Base-by-base conservation (phyloP, 2,797 vertebrate species). In the Sebastes vulpes region DNA sequence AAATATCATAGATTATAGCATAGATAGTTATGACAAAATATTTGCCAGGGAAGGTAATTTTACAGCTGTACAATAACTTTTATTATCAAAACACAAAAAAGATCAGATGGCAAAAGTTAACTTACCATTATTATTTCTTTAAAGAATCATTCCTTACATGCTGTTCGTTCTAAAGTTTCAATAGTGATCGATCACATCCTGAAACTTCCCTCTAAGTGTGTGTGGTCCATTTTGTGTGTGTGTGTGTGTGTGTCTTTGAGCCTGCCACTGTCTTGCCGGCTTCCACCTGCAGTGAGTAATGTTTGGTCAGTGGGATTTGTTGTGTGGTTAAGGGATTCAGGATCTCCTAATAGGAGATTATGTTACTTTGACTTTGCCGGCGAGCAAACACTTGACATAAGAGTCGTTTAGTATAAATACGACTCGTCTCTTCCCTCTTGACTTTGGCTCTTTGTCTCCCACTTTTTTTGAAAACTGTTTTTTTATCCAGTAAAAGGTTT, bases 251-350 rank as follows among this genome's bases (percentile, higher is more conserved):
- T 79, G 65, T 65, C 57, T 72, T 35, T 60, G 56, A 77, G 57
- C 50, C 65, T 29, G 58, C 74, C 23, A n/a, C 70, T 58, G 79
- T 83, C 81, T 76, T 81, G 69, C 84, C 54, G 38, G 77, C 58
- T 74, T 86, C 60, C 70, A 76, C 82, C 79, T 86, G 61, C 66
- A 79, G 72, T 75, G 58, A 78, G 75, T 82, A 58, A 88, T 92
- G 93, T 93, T 90, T 94, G 93, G 90, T 94, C 91, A 84, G 74
- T 83, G 90, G 89, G 91, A 91, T 93, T 73, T 75, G 64, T 64
- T 72, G 69, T 59, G 71, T 85, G 80, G 57, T 61, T 86, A 32
- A 74, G 38, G 63, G 89, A 81, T 79, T 78, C 58, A 9, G 50
- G 81, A 20, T 82, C 70, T 64, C 57, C 53, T 76, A 69, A 77